These are phyloP conservation scores for Denticeps clupeoides DNA, from an alignment of 2,797 vertebrate genomes.

Conservation along the genomic window DNA sequence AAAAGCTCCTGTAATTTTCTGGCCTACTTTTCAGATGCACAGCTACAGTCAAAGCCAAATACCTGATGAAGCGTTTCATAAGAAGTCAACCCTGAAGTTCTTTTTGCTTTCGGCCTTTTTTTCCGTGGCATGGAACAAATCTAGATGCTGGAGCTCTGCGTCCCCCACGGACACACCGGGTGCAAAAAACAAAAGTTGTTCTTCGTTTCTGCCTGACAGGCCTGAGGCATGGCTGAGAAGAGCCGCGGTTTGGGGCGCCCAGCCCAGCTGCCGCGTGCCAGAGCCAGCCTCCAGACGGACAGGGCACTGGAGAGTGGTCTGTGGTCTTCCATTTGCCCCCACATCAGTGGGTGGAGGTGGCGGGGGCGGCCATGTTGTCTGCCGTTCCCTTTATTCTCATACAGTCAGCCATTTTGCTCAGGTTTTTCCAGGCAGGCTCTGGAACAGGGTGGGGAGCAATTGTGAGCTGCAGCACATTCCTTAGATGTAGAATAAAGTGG, in stretches of 20 bases:
- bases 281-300: slow-evolving; percentile 1
- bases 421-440: too few relatives aligned
- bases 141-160: not conserved
- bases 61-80: not conserved
- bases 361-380: not conserved
- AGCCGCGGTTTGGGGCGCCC: slow-evolving; percentile 1
- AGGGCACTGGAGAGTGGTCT: not conserved
- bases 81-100: not conserved
- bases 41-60: not conserved
- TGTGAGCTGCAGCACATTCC: too few relatives aligned
- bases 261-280: slow-evolving; percentile 2
- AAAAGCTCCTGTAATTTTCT: not conserved
- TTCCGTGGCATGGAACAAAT: not conserved
- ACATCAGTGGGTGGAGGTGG: not conserved
- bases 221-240: slow-evolving; percentile 4
- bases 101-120: not conserved
- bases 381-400: too few relatives aligned
- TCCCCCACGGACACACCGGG: not conserved
- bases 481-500: too few relatives aligned
- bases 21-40: not conserved
- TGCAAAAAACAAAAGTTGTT: slow-evolving; percentile 2
- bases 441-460: too few relatives aligned
- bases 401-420: too few relatives aligned
- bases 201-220: not conserved
- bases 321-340: too few relatives aligned